Base-by-base conservation (phyloP, 2,888 invertebrate species). In the Polia nebulosa region DNA sequence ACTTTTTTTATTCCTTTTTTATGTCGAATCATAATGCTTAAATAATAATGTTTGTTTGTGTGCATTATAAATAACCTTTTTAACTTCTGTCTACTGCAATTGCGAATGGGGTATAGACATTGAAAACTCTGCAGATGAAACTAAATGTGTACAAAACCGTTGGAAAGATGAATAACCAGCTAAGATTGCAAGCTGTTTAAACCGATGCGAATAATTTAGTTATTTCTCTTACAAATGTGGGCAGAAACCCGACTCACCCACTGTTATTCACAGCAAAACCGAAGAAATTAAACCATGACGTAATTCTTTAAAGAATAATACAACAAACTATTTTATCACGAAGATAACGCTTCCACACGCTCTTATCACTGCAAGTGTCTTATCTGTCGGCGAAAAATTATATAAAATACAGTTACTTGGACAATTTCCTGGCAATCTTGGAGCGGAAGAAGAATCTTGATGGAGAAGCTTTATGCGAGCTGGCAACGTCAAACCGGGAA, bases 391-490 rank as follows among this genome's bases (percentile, higher is more conserved):
- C 45, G 41, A 56, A 68, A 67, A 57, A 49, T 49, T 47, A 36
- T 67, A 60, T 57, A 60, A 78, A 76, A 63, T 56, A 7, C 7
- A 15, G 36, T 45, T 32, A 67, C 29, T n/a, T 55, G n/a, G 52
- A 58, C 22, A 66, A 79, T 78, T 79, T 79, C 69, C 80, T 47
- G 44, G n/a, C 52, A 65, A 62, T 69, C 69, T 56, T 34, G 22
- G 9, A 29, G n/a, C 61, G 75, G 58, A 69, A 57, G 41, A 57
- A 51, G 56, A 57, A 52, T 57, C 25, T 71, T 29, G 27, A 41
- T 53, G 41, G 25, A 39, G 39, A 34, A n/a, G 62, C 11, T 41
- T 36, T 45, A 44, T 2, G 20, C 13, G 6, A n/a, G 27, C 47
- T 29, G n/a, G 51, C 22, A 13, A 53, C 39, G 34, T 5, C 17